These are phyloP conservation scores for Argyrosomus regius DNA, from an alignment of 2,797 vertebrate species.

Conservation along the genomic window DNA sequence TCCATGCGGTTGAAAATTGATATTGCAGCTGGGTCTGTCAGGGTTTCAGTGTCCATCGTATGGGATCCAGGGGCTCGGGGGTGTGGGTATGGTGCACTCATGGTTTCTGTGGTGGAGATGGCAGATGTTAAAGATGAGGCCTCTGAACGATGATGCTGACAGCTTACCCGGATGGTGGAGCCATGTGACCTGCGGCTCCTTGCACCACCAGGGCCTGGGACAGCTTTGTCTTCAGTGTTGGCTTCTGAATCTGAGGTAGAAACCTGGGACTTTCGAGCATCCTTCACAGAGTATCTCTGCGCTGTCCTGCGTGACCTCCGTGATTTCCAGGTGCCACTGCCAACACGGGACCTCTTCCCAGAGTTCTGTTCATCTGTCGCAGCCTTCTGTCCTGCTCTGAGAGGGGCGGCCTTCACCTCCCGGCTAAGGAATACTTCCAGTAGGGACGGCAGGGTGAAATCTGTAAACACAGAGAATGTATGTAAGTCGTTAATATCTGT, in stretches of 20 bases:
- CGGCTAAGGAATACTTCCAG: conserved; percentile 87
- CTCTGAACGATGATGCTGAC: conserved; percentile 82
- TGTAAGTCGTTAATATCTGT: not conserved
- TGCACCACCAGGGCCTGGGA: conserved; percentile 53
- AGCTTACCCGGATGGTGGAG: conserved; percentile 82
- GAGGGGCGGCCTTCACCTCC: conserved; percentile 84
- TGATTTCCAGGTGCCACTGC: conserved; percentile 86
- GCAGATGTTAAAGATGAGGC: conserved; percentile 52
- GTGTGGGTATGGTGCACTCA: conserved; percentile 79
- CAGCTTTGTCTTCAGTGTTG: conserved; percentile 89
- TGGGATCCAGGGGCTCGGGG: conserved; percentile 78
- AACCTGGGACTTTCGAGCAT: conserved; percentile 91
- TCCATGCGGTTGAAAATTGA: conserved; percentile 87
- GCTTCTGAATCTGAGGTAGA: conserved; percentile 97
- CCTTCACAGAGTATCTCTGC: conserved; percentile 91
- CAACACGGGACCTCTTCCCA: conserved; percentile 76
- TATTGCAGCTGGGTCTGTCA: conserved; percentile 87
- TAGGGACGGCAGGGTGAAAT: conserved; percentile 90
- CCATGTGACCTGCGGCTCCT: conserved; percentile 86
- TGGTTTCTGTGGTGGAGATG: conserved; percentile 60
- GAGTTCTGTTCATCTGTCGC: conserved; percentile 82
- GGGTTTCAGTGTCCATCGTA: conserved; percentile 76
- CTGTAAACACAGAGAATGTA: conserved; percentile 79
- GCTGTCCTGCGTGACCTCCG: conserved; percentile 86
- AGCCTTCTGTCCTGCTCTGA: conserved; percentile 87